Conservation (phyloP, 1,140 invertebrate genomes). For the Euschistus heros region DNA sequence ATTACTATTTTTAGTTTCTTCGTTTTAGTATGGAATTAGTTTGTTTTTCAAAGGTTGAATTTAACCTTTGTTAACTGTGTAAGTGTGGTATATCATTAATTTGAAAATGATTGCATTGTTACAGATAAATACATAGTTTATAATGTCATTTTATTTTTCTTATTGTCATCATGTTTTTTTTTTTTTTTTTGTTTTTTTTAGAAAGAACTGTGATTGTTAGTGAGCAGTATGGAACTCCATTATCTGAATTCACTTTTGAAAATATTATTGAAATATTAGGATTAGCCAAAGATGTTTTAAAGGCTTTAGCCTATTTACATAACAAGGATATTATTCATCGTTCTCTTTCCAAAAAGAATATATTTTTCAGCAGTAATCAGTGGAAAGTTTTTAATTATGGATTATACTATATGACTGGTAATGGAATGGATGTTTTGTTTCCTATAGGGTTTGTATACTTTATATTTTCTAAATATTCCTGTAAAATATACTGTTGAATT, state of each 20-base stretch:
- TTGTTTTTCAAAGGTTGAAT: no score
- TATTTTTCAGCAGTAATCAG: constrained; percentile 59
- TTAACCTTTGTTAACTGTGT: no score
- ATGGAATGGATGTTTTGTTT: constrained; percentile 75
- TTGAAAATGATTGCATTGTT: not conserved
- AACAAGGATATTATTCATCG: constrained; percentile 61
- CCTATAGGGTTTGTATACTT: constrained; percentile 65
- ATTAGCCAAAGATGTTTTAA: constrained; percentile 57
- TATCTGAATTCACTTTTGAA: constrained; percentile 37
- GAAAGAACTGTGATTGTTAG: constrained; percentile 82
- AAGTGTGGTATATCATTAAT: no score
- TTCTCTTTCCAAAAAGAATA: constrained; percentile 71
- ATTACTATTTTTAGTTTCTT: no score
- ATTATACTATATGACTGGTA: constrained; percentile 80
- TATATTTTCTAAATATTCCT: no score
- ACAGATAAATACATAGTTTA: not conserved
- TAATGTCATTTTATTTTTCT: not conserved
- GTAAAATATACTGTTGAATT: no score
- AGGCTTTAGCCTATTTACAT: constrained; percentile 65
- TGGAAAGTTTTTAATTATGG: constrained; percentile 85
- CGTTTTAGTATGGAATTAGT: no score
- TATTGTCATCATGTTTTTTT: not conserved
- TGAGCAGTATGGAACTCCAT: constrained; percentile 66
- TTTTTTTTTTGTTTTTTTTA: constrained; percentile 39
- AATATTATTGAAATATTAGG: constrained; percentile 42